phyloP scores from a whole-genome alignment of 2,888 invertebrate genomes.

The Epinotia ramella region DNA sequence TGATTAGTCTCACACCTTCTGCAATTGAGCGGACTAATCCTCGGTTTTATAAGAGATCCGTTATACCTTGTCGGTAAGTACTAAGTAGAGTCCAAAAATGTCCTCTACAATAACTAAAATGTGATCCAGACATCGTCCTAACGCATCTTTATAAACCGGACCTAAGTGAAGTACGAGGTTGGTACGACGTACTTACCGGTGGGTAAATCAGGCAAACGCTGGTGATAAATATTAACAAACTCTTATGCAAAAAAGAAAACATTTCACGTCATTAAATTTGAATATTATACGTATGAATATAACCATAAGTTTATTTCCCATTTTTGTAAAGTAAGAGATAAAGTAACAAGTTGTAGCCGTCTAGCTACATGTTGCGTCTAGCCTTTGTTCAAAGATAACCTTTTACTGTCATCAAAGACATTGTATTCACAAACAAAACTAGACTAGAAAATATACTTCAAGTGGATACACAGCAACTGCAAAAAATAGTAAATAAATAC shows the following conservation, averaged over 20 bases:
- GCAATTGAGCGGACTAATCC: background rate
- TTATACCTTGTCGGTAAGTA: too few relatives aligned
- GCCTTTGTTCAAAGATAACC: conserved; percentile 55
- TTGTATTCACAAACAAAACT: conserved; percentile 62
- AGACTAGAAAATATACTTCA: conserved; percentile 42
- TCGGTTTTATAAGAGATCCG: too few relatives aligned
- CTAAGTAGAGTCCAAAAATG: too few relatives aligned
- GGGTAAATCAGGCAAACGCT: too few relatives aligned
- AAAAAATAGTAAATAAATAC: conserved; percentile 37
- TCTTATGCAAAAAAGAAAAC: too few relatives aligned
- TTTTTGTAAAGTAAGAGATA: conserved; percentile 30
- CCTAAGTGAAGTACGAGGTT: too few relatives aligned
- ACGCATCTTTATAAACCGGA: too few relatives aligned
- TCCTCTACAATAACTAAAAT: too few relatives aligned
- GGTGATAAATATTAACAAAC: too few relatives aligned
- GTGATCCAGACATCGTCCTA: too few relatives aligned
- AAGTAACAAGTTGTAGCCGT: conserved; percentile 21
- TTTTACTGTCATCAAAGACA: conserved; percentile 66
- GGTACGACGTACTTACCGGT: too few relatives aligned
- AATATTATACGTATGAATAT: background rate
- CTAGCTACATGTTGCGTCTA: conserved; percentile 33
- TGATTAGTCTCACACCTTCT: background rate
- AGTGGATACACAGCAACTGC: conserved; percentile 46
- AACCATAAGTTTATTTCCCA: conserved; percentile 20
- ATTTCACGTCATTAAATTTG: conserved; percentile 7